Conservation (phyloP, 1,140 invertebrate genomes). For the Brevipalpus yothersi region DNA sequence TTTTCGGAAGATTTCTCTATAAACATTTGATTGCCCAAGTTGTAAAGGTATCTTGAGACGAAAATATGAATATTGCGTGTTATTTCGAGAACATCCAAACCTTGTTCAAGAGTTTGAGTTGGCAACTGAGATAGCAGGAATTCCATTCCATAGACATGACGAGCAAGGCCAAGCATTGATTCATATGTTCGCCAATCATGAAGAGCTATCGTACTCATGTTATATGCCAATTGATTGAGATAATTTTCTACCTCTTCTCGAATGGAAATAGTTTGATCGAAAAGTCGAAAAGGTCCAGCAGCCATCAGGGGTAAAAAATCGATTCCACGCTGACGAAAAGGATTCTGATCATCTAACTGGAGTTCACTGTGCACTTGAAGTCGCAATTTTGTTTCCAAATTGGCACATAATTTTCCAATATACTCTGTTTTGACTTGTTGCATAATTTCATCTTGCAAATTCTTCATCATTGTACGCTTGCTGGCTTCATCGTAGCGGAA, state of each 20-base stretch:
- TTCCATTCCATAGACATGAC: conserved; percentile 51
- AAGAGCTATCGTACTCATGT: conserved; percentile 81
- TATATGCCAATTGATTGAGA: conserved; percentile 84
- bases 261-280: conserved; percentile 11
- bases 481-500: conserved; percentile 1
- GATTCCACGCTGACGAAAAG: conserved; percentile 26
- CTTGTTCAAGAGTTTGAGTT: conserved; percentile 87
- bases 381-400: conserved; percentile 70
- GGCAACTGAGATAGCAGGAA: conserved; percentile 75
- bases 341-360: conserved; percentile 49
- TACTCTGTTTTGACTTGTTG: conserved; percentile 19
- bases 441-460: conserved; percentile 1
- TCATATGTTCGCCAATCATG: conserved; percentile 94
- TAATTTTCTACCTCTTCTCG: conserved; percentile 57
- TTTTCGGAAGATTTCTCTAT: conserved; percentile 26
- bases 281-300: neutral
- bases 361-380: conserved; percentile 72
- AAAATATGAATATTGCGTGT: conserved; percentile 92
- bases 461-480: neutral
- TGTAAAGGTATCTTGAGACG: conserved; percentile 79
- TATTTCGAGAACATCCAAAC: conserved; percentile 89
- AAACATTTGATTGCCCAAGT: conserved; percentile 68
- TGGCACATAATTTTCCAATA: conserved; percentile 46
- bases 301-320: conserved; percentile 2
- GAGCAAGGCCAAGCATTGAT: conserved; percentile 79